Conservation (phyloP, 2,888 invertebrate genomes). For the Strigamia transsilvanica region DNA sequence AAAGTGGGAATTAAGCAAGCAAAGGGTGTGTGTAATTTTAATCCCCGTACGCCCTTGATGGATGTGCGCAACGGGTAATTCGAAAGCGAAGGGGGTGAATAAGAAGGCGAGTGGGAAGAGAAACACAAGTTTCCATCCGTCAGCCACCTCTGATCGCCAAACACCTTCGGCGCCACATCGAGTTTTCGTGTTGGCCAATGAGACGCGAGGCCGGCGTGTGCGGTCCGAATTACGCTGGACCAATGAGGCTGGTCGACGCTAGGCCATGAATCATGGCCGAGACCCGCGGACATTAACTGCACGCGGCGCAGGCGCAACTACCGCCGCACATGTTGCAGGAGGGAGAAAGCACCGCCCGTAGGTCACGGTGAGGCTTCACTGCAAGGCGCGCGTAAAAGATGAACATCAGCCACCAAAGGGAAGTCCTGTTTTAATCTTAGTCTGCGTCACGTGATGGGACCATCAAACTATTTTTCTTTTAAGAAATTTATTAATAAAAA, state of each 20-base stretch:
- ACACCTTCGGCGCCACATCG: conserved; percentile 21
- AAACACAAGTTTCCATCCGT: not conserved
- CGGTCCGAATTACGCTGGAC: conserved; percentile 41
- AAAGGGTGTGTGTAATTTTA: conserved; percentile 30
- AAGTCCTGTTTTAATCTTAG: not conserved
- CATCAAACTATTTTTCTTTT: not conserved
- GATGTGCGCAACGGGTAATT: conserved; percentile 16
- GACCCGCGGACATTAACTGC: conserved; percentile 35
- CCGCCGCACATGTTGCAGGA: conserved; percentile 30
- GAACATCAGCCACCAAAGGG: not conserved
- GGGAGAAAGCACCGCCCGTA: conserved; percentile 22
- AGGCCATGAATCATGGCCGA: conserved; percentile 41
- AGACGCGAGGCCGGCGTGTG: conserved; percentile 10
- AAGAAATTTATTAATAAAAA: not conserved
- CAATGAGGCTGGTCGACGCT: conserved; percentile 33
- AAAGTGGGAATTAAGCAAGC: conserved; percentile 35
- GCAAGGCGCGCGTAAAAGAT: conserved; percentile 11
- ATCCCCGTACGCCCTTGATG: conserved; percentile 11
- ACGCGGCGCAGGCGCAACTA: conserved; percentile 40
- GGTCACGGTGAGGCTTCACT: conserved; percentile 26
- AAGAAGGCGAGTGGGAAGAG: not conserved
- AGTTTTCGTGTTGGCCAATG: conserved; percentile 32
- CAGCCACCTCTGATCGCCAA: conserved; percentile 30
- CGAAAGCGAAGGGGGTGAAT: not conserved
- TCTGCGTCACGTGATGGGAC: not conserved